These are phyloP conservation scores for Notamacropus eugenii DNA, from an alignment of 2,797 vertebrate species.

Conservation along the genomic window DNA sequence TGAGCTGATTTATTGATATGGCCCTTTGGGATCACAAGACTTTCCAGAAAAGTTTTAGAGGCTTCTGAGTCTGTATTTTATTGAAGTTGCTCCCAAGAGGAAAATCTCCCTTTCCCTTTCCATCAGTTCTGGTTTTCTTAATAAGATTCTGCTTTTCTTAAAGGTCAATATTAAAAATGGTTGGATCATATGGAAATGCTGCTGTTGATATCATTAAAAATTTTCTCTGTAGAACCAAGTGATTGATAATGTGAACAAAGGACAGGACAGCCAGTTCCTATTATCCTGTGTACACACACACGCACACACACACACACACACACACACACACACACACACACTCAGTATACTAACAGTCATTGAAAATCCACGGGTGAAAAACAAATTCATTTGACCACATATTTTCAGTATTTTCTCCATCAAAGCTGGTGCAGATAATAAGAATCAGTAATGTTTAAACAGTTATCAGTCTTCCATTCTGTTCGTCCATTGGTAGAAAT, in stretches of 20 bases:
- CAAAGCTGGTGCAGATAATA: not conserved
- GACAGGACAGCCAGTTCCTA: not conserved
- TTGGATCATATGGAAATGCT: not conserved
- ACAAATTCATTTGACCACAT: not conserved
- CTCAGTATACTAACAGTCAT: not conserved
- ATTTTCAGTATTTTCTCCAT: not conserved
- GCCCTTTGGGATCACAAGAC: constrained; percentile 70
- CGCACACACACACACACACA: too few species aligned
- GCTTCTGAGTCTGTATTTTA: constrained; percentile 77
- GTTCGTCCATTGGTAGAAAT: not conserved
- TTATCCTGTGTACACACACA: not conserved
- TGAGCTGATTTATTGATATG: constrained; percentile 79
- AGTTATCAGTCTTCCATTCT: not conserved
- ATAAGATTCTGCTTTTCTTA: constrained; percentile 53
- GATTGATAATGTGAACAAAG: not conserved
- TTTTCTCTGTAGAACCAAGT: not conserved
- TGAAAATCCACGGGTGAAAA: not conserved
- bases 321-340: not conserved
- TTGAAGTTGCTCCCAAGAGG: constrained; percentile 75
- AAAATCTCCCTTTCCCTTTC: constrained; percentile 65
- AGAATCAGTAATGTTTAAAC: not conserved
- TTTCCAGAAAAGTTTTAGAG: constrained; percentile 73
- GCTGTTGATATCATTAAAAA: not conserved
- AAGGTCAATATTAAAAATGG: constrained; percentile 46
- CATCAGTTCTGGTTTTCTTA: constrained; percentile 52